These are phyloP conservation scores for Paratilapia polleni DNA, from an alignment of 2,113 vertebrate genomes.

Conservation along the genomic window DNA sequence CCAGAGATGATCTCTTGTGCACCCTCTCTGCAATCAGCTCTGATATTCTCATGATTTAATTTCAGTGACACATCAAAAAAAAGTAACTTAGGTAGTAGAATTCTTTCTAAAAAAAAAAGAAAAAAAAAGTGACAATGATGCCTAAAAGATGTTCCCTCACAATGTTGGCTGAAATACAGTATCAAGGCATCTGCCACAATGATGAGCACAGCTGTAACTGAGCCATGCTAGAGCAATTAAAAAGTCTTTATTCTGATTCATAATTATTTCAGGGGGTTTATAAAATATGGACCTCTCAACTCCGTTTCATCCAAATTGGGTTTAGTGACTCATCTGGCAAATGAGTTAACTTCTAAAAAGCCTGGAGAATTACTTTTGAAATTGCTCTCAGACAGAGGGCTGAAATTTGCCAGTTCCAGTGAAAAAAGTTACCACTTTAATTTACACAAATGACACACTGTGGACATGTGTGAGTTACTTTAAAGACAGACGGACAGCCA, in stretches of 20 bases:
- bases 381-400: not conserved
- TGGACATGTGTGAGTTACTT: not conserved
- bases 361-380: conserved; percentile 12
- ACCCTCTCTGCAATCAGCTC: conserved; percentile 28
- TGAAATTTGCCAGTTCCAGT: not conserved
- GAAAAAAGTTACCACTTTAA: conserved; percentile 1
- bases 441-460: conserved; percentile 10
- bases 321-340: conserved; percentile 44
- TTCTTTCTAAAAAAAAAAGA: not conserved
- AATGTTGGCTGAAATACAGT: conserved; percentile 8
- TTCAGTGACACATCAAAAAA: conserved; percentile 38
- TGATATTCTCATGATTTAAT: conserved; percentile 21
- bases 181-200: conserved; percentile 25
- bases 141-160: conserved; percentile 27
- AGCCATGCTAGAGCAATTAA: conserved; percentile 52
- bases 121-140: not conserved
- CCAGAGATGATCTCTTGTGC: not conserved
- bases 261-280: conserved; percentile 59
- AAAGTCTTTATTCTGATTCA: conserved; percentile 50
- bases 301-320: conserved; percentile 43
- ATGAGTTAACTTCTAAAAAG: conserved; percentile 38
- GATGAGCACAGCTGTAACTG: conserved; percentile 8
- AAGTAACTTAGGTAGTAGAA: conserved; percentile 15
- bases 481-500: conserved; percentile 8
- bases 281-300: conserved; percentile 48